These are phyloP conservation scores for Athalia circularis DNA, from an alignment of 2,888 invertebrate species.

Conservation along the genomic window DNA sequence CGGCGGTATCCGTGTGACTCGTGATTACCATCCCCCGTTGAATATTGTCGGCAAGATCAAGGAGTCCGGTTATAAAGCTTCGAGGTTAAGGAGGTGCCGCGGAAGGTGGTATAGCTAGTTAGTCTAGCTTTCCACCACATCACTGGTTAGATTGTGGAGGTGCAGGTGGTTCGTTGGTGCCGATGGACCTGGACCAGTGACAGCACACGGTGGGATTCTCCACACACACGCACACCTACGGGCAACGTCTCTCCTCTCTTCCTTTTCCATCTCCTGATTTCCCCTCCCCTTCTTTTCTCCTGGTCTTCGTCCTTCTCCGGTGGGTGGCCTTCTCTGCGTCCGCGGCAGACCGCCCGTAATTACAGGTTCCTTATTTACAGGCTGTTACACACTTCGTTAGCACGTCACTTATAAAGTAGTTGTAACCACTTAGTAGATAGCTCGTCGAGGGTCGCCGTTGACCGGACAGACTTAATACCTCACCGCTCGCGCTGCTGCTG, in stretches of 20 bases:
- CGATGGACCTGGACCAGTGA: slow-evolving; percentile 19
- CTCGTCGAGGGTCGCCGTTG: neutral
- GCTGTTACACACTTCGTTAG: slow-evolving; percentile 73
- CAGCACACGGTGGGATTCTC: slow-evolving; percentile 18
- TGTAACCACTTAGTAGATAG: slow-evolving; percentile 58
- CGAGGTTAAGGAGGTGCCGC: neutral
- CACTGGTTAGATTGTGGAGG: neutral
- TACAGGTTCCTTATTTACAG: slow-evolving; percentile 73
- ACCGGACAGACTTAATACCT: slow-evolving; percentile 19
- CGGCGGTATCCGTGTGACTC: slow-evolving; percentile 28
- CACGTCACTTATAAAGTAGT: slow-evolving; percentile 70
- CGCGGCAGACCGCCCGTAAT: slow-evolving; percentile 68
- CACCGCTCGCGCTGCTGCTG: neutral
- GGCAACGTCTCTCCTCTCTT: slow-evolving; percentile 50
- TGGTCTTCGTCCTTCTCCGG: slow-evolving; percentile 49
- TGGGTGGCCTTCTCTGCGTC: slow-evolving; percentile 65
- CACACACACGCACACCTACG: slow-evolving; percentile 38
- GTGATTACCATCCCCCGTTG: slow-evolving; percentile 43
- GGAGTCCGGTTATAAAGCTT: neutral
- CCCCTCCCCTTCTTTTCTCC: slow-evolving; percentile 18
- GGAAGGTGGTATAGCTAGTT: slow-evolving; percentile 24
- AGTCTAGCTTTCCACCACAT: neutral
- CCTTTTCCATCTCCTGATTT: slow-evolving; percentile 20
- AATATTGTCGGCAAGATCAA: slow-evolving; percentile 38
- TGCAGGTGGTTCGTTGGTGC: neutral